Conservation (phyloP, 2,888 invertebrate species). For the Caenorhabditis virilis region DNA sequence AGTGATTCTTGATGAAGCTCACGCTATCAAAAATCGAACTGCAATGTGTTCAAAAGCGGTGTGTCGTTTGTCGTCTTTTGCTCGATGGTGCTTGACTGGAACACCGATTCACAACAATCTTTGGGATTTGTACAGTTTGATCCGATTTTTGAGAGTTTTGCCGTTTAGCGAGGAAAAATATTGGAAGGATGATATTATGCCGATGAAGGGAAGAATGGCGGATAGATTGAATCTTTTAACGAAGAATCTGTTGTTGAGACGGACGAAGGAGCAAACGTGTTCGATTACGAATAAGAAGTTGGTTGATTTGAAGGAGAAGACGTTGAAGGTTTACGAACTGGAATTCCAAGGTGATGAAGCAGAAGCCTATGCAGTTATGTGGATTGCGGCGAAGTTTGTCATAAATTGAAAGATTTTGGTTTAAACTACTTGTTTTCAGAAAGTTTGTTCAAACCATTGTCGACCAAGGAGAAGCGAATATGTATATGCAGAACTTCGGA, state of each 20-base stretch:
- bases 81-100: slow-evolving; percentile 87
- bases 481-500: slow-evolving; percentile 16
- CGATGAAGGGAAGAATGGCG: slow-evolving; percentile 39
- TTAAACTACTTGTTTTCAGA: slow-evolving; percentile 45
- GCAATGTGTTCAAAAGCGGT: slow-evolving; percentile 73
- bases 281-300: slow-evolving; percentile 68
- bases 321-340: slow-evolving; percentile 64
- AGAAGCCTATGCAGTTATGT: slow-evolving; percentile 66
- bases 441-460: slow-evolving; percentile 63
- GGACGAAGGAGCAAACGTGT: slow-evolving; percentile 80
- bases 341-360: slow-evolving; percentile 66
- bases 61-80: slow-evolving; percentile 75
- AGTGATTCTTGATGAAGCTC: slow-evolving; percentile 90
- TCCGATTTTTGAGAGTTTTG: slow-evolving; percentile 80
- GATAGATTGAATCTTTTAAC: slow-evolving; percentile 83
- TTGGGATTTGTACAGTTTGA: slow-evolving; percentile 74
- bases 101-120: slow-evolving; percentile 91
- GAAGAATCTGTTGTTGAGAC: slow-evolving; percentile 82
- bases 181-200: slow-evolving; percentile 89
- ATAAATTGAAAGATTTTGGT: not conserved
- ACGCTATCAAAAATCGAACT: slow-evolving; percentile 82
- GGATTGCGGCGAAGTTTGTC: slow-evolving; percentile 55
- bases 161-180: slow-evolving; percentile 88
- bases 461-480: slow-evolving; percentile 19
- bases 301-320: slow-evolving; percentile 64